phyloP scores from a whole-genome alignment of 2,888 invertebrate species.

The Dendrolimus houi region DNA sequence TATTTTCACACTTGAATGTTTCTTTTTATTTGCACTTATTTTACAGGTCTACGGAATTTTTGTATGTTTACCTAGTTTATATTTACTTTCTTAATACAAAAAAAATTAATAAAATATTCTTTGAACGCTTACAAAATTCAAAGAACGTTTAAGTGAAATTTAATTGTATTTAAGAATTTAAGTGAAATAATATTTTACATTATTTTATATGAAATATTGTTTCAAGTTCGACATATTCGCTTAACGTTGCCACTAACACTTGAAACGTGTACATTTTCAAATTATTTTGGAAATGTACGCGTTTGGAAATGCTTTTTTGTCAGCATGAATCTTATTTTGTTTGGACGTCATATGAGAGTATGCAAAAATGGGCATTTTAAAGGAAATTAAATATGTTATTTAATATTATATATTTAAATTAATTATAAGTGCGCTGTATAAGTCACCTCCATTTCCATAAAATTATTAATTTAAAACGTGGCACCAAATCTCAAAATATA shows the following conservation, averaged over 20 bases:
- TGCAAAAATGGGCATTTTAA: conserved; percentile 73
- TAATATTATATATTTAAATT: background rate
- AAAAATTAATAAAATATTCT: no score
- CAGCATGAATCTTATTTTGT: conserved; percentile 30
- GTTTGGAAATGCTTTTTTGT: conserved; percentile 28
- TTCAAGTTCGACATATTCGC: conserved; percentile 16
- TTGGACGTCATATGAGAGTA: conserved; percentile 20
- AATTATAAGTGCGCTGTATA: conserved; percentile 4
- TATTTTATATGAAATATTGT: conserved; percentile 27
- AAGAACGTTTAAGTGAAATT: no score
- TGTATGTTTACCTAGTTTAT: conserved; percentile 14
- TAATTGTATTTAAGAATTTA: background rate
- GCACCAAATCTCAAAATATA: background rate
- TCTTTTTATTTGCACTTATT: conserved; percentile 21
- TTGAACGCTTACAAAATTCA: no score
- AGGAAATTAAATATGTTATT: conserved; percentile 12
- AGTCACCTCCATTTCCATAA: conserved; percentile 71
- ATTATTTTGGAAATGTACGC: conserved; percentile 37
- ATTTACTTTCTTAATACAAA: no score
- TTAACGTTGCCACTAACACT: conserved; percentile 51
- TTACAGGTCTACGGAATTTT: conserved; percentile 13
- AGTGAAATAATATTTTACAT: conserved; percentile 12
- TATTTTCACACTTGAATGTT: conserved; percentile 5
- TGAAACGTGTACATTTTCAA: conserved; percentile 40
- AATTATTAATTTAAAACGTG: conserved; percentile 9